These are phyloP conservation scores for Lamellibrachia luymesi DNA, from an alignment of 1,140 invertebrate genomes.

Conservation along the genomic window DNA sequence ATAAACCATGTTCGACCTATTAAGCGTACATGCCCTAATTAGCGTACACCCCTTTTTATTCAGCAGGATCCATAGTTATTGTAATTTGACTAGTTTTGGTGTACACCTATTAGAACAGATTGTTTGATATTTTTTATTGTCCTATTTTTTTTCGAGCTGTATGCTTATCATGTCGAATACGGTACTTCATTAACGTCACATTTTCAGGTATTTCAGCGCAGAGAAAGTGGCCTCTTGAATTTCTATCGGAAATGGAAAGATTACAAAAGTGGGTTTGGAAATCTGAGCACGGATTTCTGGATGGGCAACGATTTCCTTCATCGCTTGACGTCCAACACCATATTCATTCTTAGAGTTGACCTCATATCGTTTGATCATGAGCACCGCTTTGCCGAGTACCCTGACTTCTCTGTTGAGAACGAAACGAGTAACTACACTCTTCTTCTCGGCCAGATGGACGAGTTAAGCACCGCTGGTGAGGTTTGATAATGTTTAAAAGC, in stretches of 20 bases:
- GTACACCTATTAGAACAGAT: too few species aligned
- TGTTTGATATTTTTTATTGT: too few species aligned
- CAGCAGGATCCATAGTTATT: too few species aligned
- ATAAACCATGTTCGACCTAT: too few species aligned
- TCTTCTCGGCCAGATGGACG: not conserved
- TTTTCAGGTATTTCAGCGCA: slow-evolving; percentile 16
- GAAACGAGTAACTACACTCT: not conserved
- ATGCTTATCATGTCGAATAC: too few species aligned
- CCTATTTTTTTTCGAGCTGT: too few species aligned
- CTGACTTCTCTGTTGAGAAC: slow-evolving; percentile 7
- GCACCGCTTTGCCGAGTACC: slow-evolving; percentile 15
- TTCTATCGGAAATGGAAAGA: slow-evolving; percentile 63
- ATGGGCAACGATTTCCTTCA: slow-evolving; percentile 48
- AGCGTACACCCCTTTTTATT: too few species aligned
- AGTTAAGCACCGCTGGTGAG: not conserved
- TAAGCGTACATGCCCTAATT: too few species aligned
- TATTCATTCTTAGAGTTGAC: slow-evolving; percentile 21
- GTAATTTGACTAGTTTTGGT: too few species aligned
- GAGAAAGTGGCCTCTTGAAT: slow-evolving; percentile 31
- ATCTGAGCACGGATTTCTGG: slow-evolving; percentile 60
- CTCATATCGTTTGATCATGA: slow-evolving; percentile 14
- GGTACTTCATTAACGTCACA: not conserved
- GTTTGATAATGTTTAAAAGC: not conserved
- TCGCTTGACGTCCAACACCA: not conserved
- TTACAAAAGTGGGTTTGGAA: slow-evolving; percentile 63